These are phyloP conservation scores for Tuberolachnus salignus DNA, from an alignment of 2,888 invertebrate genomes.

Conservation along the genomic window DNA sequence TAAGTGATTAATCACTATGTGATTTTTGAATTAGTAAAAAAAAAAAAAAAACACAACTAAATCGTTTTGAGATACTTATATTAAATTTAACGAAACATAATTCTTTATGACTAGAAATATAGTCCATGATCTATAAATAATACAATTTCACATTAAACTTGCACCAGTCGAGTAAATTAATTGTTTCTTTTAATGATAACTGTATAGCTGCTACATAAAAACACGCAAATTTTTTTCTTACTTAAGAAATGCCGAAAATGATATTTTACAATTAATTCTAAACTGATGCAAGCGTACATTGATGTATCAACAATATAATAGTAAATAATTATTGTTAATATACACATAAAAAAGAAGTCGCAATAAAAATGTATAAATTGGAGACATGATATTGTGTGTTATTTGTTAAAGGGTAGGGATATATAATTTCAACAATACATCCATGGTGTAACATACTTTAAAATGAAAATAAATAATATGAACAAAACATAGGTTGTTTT, in stretches of 20 bases:
- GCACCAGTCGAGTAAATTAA: constrained; percentile 22
- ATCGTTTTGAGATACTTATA: constrained; percentile 44
- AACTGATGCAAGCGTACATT: constrained; percentile 22
- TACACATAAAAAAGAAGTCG: constrained; percentile 19
- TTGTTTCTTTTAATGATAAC: not conserved
- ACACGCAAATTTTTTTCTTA: no score
- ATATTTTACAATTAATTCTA: constrained; percentile 3
- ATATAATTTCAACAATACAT: constrained; percentile 1
- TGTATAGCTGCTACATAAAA: not conserved
- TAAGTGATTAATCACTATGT: no score
- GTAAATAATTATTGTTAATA: constrained; percentile 39
- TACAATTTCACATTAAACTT: constrained; percentile 30
- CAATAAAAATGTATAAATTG: constrained; percentile 39
- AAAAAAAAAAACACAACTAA: not conserved
- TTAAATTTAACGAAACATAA: constrained; percentile 53
- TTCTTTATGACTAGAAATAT: constrained; percentile 51
- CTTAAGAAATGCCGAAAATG: not conserved
- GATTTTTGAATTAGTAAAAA: not conserved
- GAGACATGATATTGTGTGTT: constrained; percentile 27
- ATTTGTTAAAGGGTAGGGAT: not conserved
- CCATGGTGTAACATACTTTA: not conserved
- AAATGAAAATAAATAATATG: constrained; percentile 4
- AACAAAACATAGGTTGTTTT: not conserved
- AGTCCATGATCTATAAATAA: constrained; percentile 49
- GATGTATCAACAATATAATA: constrained; percentile 41